Base-by-base conservation (phyloP, 2,888 invertebrate species). In the Agonopterix alstromeriana region DNA sequence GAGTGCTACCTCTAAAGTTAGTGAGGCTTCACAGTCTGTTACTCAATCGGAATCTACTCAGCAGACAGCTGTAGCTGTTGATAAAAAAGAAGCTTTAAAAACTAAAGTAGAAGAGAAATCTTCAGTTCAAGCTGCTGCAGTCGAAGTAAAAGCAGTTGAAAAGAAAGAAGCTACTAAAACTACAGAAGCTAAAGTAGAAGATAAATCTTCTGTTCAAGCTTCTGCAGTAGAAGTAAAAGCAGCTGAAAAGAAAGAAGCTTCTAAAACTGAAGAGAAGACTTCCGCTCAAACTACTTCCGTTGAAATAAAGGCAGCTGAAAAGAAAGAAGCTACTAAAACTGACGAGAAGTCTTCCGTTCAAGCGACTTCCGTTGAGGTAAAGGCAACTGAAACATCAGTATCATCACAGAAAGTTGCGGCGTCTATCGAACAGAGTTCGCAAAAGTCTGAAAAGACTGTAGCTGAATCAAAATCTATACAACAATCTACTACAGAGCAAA, bases 1-100 rank as follows among this genome's bases (percentile, higher is more conserved):
- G 61, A 76, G 70, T 55, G 64, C 65, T 54, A 67, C 56, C 74
- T 67, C 56, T 73, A 41, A 41, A 10, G 62, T 68, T 51, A 67
- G 67, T 49, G 77, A 73, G 52, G 54, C 50, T 50, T 66, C 64
- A 48, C 67, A 72, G 53, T 74, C 75, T 48, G 67, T 64, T 53
- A 65, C 71, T 50, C 64, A 70, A 57, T 71, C 71, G 49, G 70
- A 69, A 48, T 49, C 57, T 8, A 72, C 59, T 53, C 66, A 75
- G 59, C 63, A 76, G 51, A 69, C 67, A 55, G 63, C 74, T 40
- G 58, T 60, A 64, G 62, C 70, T 48, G 48, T 52, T 48, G 46
- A 45, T n/a, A 47, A 57, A 43, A 51, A 47, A 36, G 17, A 46
- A 42, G 46, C 52, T 48, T 52, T 54, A 36, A 64, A 65, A 60